A percentile compares a stretch with the other conserved stretches of the same genome.
Evolutionary conservation across 2,113 vertebrate species (phyloP).

Genomic region (Passer montanus): DNA sequence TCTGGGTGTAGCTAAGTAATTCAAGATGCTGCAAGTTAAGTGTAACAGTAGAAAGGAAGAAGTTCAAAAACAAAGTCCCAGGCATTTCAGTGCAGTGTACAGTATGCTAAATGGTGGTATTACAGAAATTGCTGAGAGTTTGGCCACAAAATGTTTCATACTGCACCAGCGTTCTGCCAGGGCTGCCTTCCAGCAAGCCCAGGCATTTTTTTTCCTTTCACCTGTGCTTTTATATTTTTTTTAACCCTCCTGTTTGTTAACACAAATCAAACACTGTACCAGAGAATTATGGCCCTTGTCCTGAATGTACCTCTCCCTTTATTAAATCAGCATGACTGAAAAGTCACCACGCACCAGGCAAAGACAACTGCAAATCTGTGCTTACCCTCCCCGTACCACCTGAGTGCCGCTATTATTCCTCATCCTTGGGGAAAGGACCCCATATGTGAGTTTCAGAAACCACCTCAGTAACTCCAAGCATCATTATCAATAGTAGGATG

Average conservation of each 20-base stretch:
- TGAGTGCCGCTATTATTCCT: slow-evolving; percentile 64
- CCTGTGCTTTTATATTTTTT: neutral
- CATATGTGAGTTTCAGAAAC: slow-evolving; percentile 47
- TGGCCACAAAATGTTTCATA: slow-evolving; percentile 12
- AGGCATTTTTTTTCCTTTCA: slow-evolving; percentile 8
- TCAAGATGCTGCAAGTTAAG: slow-evolving; percentile 58
- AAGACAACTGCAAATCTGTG: slow-evolving; percentile 41
- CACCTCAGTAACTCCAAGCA: slow-evolving; percentile 67
- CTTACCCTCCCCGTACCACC: slow-evolving; percentile 49
- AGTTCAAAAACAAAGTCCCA: slow-evolving; percentile 52
- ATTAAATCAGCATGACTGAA: neutral
- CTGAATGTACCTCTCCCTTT: slow-evolving; percentile 26
- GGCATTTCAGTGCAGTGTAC: neutral
- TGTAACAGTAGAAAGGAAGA: slow-evolving; percentile 59
- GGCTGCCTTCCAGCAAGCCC: slow-evolving; percentile 4
- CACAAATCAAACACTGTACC: neutral
- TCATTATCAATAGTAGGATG: slow-evolving; percentile 72
- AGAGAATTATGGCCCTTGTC: neutral
- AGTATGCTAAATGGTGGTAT: slow-evolving; percentile 31
- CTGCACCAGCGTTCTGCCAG: neutral
- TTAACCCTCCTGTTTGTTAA: neutral
- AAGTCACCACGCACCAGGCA: slow-evolving; percentile 35
- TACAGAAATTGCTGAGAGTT: slow-evolving; percentile 16
- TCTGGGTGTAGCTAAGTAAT: slow-evolving; percentile 58
- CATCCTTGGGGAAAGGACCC: slow-evolving; percentile 61